Evolutionary conservation across 2,888 invertebrate genomes (phyloP), one percentile per base, ranked within the genome.

Genomic region (Beris morrisii): DNA sequence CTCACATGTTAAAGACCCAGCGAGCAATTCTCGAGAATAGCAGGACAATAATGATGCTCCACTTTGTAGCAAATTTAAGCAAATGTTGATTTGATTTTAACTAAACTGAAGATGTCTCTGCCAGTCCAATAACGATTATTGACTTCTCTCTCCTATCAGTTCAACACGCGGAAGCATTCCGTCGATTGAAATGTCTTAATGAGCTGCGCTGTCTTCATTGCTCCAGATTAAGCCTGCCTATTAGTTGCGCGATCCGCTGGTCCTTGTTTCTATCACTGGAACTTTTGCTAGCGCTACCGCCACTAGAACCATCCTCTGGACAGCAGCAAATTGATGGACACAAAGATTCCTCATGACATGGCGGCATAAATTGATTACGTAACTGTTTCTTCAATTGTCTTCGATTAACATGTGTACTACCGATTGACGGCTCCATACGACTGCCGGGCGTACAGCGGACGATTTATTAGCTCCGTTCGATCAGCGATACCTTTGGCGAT

Each of bases 331-430:
- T 61, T 61, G 61, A 61, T 61, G 61, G 61, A 61, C 52, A 50
- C 61, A 4, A 22, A 61, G 61, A 61, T 61, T 50, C 52, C 50
- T 61, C 50, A 50, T 61, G 61, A 61, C 61, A 61, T 61, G 61
- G 52, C 61, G 61, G 67, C 38, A 67, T 64, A 67, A 67, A 67
- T 67, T 64, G 67, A 67, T 67, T 67, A 64, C 55, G 59, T 67
- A 67, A 67, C 67, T 67, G 67, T 65, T 65, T 59, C 61, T 61
- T 22, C 64, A 64, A 67, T 67, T 64, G 67, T 46, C 64, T 57
- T 32, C 59, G 64, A 67, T 67, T 67, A 67, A 67, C 67, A 67
- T 67, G 67, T 67, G 67, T 67, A 67, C 64, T 64, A 59, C 58
- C 64, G 64, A 54, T 58, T 67, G 67, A 67, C 67, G 64, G 64